phyloP scores from a whole-genome alignment of 1,140 invertebrate genomes.

The Cecropterus lyciades region DNA sequence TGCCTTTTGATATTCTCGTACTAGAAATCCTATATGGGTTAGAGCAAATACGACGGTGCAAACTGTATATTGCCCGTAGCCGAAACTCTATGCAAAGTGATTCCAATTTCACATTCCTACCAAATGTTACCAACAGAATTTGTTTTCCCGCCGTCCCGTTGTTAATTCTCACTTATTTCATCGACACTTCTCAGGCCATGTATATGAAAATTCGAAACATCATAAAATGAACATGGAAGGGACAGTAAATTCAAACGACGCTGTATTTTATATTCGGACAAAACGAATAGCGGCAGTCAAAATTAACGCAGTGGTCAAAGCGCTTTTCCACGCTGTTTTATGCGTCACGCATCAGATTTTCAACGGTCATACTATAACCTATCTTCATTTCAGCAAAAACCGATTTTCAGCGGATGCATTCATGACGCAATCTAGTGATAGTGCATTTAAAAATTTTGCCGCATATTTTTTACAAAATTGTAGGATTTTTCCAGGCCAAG shows the following conservation, averaged over 20 bases:
- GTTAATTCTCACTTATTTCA: conserved; percentile 18
- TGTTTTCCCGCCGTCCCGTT: conserved; percentile 4
- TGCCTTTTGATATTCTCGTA: conserved; percentile 32
- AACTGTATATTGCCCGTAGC: conserved; percentile 28
- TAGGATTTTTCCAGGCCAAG: conserved; percentile 70
- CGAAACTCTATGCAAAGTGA: conserved; percentile 32
- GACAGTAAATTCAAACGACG: conserved; percentile 33
- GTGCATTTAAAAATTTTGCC: conserved; percentile 58
- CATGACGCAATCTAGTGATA: conserved; percentile 37
- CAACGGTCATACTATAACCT: conserved; percentile 12
- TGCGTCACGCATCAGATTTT: conserved; percentile 34
- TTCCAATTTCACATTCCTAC: conserved; percentile 22
- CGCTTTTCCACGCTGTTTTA: conserved; percentile 32
- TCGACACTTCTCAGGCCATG: not conserved
- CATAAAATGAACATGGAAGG: conserved; percentile 19
- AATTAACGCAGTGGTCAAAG: conserved; percentile 31
- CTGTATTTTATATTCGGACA: conserved; percentile 35
- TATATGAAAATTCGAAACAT: conserved; percentile 8
- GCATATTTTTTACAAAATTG: conserved; percentile 64
- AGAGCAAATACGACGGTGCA: conserved; percentile 21
- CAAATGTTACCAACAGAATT: conserved; percentile 26
- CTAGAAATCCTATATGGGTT: conserved; percentile 29
- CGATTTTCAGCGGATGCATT: conserved; percentile 42
- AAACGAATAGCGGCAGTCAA: conserved; percentile 30
- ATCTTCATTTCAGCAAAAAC: conserved; percentile 38